Evolutionary conservation across 2,888 invertebrate species (phyloP).

Genomic region (Eulithis prunata): DNA sequence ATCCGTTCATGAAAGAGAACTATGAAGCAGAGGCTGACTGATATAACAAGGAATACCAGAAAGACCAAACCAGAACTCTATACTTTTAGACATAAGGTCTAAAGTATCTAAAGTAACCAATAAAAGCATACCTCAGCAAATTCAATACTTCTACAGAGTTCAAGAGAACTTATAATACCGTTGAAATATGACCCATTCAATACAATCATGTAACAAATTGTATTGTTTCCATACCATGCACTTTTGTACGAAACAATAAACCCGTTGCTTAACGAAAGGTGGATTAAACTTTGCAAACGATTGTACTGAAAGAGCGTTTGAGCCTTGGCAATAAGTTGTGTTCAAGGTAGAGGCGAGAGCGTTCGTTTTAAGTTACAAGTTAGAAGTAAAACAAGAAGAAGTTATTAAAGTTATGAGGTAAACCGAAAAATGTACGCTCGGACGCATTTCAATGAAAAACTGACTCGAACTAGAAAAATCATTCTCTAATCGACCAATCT

Average conservation of each 20-base stretch:
- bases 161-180: constrained; percentile 12
- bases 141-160: background rate
- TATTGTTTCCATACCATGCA: constrained; percentile 32
- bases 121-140: constrained; percentile 1
- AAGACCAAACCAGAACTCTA: no score
- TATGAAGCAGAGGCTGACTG: no score
- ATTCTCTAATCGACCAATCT: no score
- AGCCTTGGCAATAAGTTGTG: constrained; percentile 28
- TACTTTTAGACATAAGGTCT: no score
- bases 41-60: no score
- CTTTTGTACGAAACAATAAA: constrained; percentile 25
- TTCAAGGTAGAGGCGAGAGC: constrained; percentile 22
- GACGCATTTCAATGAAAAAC: no score
- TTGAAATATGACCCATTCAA: constrained; percentile 30
- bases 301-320: constrained; percentile 24
- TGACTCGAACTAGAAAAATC: no score
- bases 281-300: constrained; percentile 27
- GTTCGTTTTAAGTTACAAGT: background rate
- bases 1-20: no score
- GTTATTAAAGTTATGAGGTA: no score
- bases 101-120: no score
- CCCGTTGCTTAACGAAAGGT: constrained; percentile 26
- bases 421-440: no score
- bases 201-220: constrained; percentile 26
- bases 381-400: no score